Conservation (phyloP, 2,113 vertebrate genomes). For the Calyptomena viridis region DNA sequence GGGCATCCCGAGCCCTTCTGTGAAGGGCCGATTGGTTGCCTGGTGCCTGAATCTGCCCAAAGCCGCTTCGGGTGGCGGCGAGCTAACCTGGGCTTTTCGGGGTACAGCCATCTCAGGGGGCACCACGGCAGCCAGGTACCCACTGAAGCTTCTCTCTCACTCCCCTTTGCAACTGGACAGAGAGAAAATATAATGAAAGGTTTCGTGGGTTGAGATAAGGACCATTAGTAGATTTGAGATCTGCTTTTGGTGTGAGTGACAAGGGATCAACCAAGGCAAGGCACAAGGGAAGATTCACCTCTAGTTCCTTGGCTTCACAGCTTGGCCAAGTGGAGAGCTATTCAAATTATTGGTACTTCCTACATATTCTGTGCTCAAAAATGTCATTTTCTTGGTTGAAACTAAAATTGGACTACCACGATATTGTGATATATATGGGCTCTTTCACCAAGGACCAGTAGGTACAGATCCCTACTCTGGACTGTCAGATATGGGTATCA, state of each 20-base stretch:
- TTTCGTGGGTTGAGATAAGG: no score
- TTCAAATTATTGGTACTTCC: neutral
- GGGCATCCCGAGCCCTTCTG: no score
- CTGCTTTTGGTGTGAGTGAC: neutral
- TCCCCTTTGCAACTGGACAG: no score
- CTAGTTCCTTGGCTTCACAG: neutral
- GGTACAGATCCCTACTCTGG: fast-evolving
- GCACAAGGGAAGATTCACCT: neutral
- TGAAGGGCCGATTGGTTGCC: no score
- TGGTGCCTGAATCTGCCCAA: no score
- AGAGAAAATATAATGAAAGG: no score
- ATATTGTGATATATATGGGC: neutral
- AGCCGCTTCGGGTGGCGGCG: no score
- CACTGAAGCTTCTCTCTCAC: no score
- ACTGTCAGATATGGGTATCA: neutral
- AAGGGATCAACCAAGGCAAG: neutral
- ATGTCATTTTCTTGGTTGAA: neutral
- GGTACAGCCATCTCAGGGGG: no score
- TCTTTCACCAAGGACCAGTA: neutral
- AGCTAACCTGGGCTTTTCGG: no score
- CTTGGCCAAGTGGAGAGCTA: neutral
- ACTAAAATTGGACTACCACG: neutral
- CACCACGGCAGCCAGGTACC: no score
- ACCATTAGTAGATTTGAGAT: neutral
- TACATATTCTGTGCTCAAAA: neutral